phyloP scores from a whole-genome alignment of 2,888 invertebrate genomes.

The Plebejus argus region DNA sequence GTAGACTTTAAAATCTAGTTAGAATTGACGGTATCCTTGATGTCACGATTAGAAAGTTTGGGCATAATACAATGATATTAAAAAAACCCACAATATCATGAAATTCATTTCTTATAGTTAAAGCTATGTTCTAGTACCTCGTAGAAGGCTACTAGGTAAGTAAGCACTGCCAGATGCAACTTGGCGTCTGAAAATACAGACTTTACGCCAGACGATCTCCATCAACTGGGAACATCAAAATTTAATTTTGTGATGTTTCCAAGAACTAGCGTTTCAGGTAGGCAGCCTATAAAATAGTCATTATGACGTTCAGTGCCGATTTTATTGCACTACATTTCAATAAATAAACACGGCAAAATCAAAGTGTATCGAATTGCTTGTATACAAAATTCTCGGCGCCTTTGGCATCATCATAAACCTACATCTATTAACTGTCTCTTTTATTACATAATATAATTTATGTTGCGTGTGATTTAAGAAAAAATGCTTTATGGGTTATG shows the following conservation, averaged over 20 bases:
- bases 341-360: slow-evolving; percentile 46
- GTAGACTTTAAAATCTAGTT: background rate
- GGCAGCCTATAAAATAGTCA: slow-evolving; percentile 42
- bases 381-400: slow-evolving; percentile 47
- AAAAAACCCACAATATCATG: no score
- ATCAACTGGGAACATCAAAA: slow-evolving; percentile 26
- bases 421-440: slow-evolving; percentile 39
- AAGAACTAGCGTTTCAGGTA: slow-evolving; percentile 38
- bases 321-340: slow-evolving; percentile 44
- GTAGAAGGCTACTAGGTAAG: background rate
- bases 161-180: background rate
- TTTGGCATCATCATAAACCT: slow-evolving; percentile 41
- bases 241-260: slow-evolving; percentile 33
- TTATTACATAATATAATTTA: slow-evolving; percentile 2
- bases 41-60: background rate
- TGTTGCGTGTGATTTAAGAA: background rate
- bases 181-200: slow-evolving; percentile 11
- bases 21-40: background rate
- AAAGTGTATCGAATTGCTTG: slow-evolving; percentile 44
- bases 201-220: slow-evolving; percentile 20
- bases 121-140: background rate
- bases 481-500: background rate
- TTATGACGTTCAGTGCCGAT: slow-evolving; percentile 40
- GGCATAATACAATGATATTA: no score
- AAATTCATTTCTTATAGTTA: no score